phyloP scores from a whole-genome alignment of 2,113 vertebrate species.

The Cervus canadensis region DNA sequence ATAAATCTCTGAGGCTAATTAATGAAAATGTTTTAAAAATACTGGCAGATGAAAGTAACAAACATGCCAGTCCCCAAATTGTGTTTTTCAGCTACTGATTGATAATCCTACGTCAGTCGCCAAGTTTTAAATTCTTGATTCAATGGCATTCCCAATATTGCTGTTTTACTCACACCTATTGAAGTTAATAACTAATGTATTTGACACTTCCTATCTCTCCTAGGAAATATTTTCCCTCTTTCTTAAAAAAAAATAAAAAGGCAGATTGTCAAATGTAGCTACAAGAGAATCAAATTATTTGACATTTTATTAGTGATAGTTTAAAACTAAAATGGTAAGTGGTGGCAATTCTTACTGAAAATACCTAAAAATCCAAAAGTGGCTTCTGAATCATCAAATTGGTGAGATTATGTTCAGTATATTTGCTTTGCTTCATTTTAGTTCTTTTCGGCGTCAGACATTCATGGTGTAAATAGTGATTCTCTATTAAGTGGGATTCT shows the following conservation, averaged over 20 bases:
- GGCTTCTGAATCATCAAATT: neutral
- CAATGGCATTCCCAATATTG: neutral
- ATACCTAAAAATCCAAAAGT: neutral
- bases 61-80: conserved; percentile 45
- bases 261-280: neutral
- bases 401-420: neutral
- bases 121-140: conserved; percentile 54
- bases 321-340: neutral
- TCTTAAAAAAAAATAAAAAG: neutral
- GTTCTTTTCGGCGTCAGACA: neutral
- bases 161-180: neutral
- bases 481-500: neutral
- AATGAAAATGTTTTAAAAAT: conserved; percentile 65
- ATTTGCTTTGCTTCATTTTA: neutral
- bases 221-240: neutral
- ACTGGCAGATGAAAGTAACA: conserved; percentile 62
- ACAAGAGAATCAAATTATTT: neutral
- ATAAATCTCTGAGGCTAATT: conserved; percentile 58
- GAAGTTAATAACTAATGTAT: neutral
- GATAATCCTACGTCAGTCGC: conserved; percentile 23
- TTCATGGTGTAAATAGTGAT: accelerated
- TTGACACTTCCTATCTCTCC: neutral
- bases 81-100: conserved; percentile 25
- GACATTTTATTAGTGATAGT: neutral
- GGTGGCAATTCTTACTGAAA: neutral